Evolutionary conservation across 1,140 invertebrate species (phyloP).

Genomic region (Panagrolaimus sp.): DNA sequence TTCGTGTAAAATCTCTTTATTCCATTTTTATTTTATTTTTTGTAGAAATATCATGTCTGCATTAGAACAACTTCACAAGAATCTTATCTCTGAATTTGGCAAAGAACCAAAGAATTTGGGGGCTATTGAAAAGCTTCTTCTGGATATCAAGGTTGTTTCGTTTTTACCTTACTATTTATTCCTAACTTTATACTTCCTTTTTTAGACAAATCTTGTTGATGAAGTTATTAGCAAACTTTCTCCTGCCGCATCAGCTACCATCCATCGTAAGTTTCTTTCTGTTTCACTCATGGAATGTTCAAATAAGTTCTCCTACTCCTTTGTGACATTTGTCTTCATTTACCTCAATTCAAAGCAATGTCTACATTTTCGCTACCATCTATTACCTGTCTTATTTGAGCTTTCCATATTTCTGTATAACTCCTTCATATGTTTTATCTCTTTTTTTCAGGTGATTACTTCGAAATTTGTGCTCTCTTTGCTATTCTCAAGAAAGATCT

Average conservation of each 20-base stretch:
- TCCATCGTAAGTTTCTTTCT: slow-evolving; percentile 35
- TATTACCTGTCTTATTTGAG: slow-evolving; percentile 2
- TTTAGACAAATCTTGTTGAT: slow-evolving; percentile 28
- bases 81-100: slow-evolving; percentile 27
- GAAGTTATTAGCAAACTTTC: background rate
- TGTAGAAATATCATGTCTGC: slow-evolving; percentile 22
- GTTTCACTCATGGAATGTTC: slow-evolving; percentile 12
- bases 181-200: background rate
- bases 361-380: background rate
- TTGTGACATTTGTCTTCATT: no score
- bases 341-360: no score
- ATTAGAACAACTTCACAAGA: slow-evolving; percentile 37
- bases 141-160: slow-evolving; percentile 29
- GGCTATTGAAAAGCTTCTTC: slow-evolving; percentile 25
- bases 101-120: slow-evolving; percentile 27
- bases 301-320: slow-evolving; percentile 23
- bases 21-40: background rate
- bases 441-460: slow-evolving; percentile 42
- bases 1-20: background rate
- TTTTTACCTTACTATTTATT: background rate
- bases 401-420: background rate
- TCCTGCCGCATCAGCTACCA: slow-evolving; percentile 25
- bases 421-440: background rate
- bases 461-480: slow-evolving; percentile 48
- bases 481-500: slow-evolving; percentile 38